Percentiles rank a stretch among this genome's conserved stretches.
These are phyloP conservation scores for Aleiodes leptofemur DNA, from an alignment of 2,888 invertebrate genomes.

Conservation along the genomic window DNA sequence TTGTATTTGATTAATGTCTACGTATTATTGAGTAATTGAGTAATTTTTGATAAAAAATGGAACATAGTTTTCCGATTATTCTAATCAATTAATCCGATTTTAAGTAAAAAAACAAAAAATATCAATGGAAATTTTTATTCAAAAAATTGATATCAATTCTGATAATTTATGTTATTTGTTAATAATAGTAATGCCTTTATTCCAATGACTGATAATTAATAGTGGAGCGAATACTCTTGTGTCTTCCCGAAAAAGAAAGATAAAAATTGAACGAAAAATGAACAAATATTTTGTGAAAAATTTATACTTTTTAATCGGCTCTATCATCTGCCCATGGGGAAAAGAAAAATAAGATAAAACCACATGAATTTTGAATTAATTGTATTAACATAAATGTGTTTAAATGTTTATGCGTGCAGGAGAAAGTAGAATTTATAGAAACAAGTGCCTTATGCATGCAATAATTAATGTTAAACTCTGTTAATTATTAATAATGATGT, in stretches of 20 bases:
- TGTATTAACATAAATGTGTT: slow-evolving; percentile 1
- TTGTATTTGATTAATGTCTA: too few relatives aligned
- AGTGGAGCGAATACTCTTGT: slow-evolving; percentile 2
- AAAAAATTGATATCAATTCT: too few relatives aligned
- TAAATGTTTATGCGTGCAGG: not conserved
- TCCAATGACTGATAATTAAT: slow-evolving; percentile 38
- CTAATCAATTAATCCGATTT: too few relatives aligned
- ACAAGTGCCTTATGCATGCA: slow-evolving; percentile 30
- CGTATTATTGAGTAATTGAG: too few relatives aligned
- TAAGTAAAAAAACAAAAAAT: too few relatives aligned
- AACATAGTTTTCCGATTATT: too few relatives aligned
- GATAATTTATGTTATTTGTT: too few relatives aligned
- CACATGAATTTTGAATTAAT: not conserved
- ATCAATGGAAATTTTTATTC: too few relatives aligned
- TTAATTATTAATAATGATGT: slow-evolving; percentile 30
- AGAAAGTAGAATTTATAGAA: slow-evolving; percentile 1
- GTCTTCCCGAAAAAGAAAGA: slow-evolving; percentile 25
- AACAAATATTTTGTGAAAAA: too few relatives aligned
- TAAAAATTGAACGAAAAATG: too few relatives aligned
- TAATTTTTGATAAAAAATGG: too few relatives aligned
- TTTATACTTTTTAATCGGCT: not conserved
- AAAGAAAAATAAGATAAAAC: not conserved
- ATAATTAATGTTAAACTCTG: slow-evolving; percentile 12
- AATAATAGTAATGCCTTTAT: slow-evolving; percentile 1
- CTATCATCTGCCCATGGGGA: not conserved